phyloP scores from a whole-genome alignment of 2,113 vertebrate genomes.

The Corythaeola cristata region DNA sequence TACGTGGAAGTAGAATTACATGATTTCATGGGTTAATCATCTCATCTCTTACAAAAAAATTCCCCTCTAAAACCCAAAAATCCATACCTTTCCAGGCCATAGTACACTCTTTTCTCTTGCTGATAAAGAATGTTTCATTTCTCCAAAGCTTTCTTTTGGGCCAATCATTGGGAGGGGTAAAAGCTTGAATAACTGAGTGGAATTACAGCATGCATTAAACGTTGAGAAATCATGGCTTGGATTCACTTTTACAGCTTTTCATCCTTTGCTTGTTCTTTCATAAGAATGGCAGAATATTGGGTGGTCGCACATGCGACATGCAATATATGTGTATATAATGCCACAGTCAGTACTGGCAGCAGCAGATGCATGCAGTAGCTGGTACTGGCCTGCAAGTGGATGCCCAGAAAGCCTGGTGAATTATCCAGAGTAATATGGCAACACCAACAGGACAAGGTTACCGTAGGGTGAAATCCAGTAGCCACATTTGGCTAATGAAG shows the following conservation, averaged over 20 bases:
- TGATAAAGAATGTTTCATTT: not conserved
- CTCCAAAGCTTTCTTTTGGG: not conserved
- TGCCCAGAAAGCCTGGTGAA: not conserved
- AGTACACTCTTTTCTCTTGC: not conserved
- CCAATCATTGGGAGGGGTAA: not conserved
- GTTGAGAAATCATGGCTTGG: not conserved
- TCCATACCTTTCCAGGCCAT: not conserved
- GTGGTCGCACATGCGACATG: not conserved
- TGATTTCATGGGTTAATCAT: not conserved
- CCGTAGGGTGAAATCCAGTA: not conserved
- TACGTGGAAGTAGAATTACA: not conserved
- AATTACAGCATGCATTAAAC: not conserved
- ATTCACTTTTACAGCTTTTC: not conserved
- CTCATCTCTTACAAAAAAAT: not conserved
- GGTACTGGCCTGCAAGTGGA: not conserved
- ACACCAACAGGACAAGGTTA: not conserved
- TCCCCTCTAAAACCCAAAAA: not conserved
- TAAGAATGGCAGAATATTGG: not conserved
- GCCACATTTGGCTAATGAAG: not conserved
- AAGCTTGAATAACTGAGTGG: not conserved
- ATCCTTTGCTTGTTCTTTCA: not conserved
- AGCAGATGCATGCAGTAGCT: not conserved
- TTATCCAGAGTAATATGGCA: not conserved
- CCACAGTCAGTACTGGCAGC: not conserved
- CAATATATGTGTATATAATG: too few relatives aligned